A percentile compares a stretch with the other conserved stretches of the same genome.
Conservation (phyloP, 1,140 invertebrate species). For the Sarcophaga bullata region DNA sequence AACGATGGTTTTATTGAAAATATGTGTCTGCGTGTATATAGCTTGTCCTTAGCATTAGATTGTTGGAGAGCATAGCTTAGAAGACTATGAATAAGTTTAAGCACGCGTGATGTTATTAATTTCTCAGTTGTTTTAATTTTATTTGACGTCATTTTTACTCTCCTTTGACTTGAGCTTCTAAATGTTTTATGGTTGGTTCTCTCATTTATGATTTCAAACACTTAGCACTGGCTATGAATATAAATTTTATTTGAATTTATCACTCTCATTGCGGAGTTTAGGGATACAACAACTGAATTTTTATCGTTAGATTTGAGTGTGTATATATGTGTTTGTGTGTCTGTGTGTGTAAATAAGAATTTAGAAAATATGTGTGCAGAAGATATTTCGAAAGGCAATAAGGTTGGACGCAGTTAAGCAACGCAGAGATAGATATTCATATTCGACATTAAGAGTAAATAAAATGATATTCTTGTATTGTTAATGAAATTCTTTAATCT, state of each 20-base stretch:
- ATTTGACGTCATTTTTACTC: not conserved
- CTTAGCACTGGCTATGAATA: conserved; percentile 27
- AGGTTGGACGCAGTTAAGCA: not conserved
- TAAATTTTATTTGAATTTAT: conserved; percentile 23
- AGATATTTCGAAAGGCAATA: not conserved
- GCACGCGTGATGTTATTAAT: conserved; percentile 36
- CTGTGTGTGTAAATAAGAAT: not conserved
- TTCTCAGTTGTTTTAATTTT: conserved; percentile 23
- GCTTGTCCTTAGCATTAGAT: not conserved
- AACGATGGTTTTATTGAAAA: not conserved
- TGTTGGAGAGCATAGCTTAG: not conserved
- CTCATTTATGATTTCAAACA: not conserved
- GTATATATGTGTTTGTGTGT: too few species aligned
- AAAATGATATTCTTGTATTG: too few species aligned
- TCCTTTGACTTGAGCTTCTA: not conserved
- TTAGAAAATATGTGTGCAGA: not conserved
- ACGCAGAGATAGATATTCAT: too few species aligned
- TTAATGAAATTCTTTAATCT: too few species aligned
- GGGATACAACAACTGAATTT: not conserved
- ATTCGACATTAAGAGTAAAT: too few species aligned
- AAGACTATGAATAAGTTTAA: conserved; percentile 1
- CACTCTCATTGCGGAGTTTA: not conserved
- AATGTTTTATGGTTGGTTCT: not conserved
- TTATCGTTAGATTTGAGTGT: not conserved
- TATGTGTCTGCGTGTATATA: not conserved